Percentiles rank a stretch among this genome's conserved stretches.
These are phyloP conservation scores for Paradoxurus hermaphroditus DNA, from an alignment of 2,113 vertebrate genomes.

Conservation along the genomic window DNA sequence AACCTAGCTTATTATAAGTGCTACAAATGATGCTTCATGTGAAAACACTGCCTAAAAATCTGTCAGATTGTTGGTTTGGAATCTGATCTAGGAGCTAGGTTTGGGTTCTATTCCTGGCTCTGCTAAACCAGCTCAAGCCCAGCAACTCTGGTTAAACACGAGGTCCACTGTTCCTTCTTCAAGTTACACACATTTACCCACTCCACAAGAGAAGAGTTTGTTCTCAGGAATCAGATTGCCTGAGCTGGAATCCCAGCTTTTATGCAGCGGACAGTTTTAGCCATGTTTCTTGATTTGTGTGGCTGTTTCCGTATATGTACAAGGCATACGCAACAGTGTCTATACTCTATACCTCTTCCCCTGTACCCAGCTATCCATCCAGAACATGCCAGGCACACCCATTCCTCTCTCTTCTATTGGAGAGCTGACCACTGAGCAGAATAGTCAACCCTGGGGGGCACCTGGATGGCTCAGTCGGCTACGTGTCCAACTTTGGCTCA, in stretches of 20 bases:
- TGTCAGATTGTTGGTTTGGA: not conserved
- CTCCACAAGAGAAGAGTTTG: not conserved
- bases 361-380: not conserved
- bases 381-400: not conserved
- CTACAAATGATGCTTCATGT: not conserved
- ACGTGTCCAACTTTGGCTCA: no score
- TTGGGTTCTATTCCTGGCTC: not conserved
- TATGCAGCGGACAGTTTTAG: not conserved
- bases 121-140: not conserved
- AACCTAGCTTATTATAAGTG: not conserved
- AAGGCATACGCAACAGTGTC: not conserved
- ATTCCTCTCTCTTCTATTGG: not conserved
- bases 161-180: not conserved
- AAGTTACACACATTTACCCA: not conserved
- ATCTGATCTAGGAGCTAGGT: not conserved
- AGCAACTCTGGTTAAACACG: not conserved
- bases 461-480: no score
- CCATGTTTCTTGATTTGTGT: not conserved
- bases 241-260: not conserved
- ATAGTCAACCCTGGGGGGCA: not conserved
- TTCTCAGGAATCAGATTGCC: not conserved
- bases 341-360: not conserved
- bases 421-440: not conserved
- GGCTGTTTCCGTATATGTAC: not conserved
- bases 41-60: not conserved